A percentile compares a stretch with the other conserved stretches of the same genome.
These are phyloP conservation scores for Andrena dorsata DNA, from an alignment of 2,888 invertebrate genomes.

Conservation along the genomic window DNA sequence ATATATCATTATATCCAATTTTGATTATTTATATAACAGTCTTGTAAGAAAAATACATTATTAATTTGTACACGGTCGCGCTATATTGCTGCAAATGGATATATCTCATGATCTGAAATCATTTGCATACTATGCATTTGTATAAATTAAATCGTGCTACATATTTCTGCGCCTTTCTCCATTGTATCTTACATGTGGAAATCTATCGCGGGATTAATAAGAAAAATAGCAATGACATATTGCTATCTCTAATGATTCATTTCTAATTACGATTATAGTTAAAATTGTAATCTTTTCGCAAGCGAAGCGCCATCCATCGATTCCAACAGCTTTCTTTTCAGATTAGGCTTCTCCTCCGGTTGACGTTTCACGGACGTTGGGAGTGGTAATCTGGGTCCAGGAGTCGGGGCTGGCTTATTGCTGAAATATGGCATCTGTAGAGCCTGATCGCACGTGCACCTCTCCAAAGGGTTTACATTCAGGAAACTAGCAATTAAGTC, in stretches of 20 bases:
- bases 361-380: slow-evolving; percentile 88
- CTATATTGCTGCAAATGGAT: slow-evolving; percentile 14
- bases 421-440: slow-evolving; percentile 96
- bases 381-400: slow-evolving; percentile 93
- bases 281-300: slow-evolving; percentile 90
- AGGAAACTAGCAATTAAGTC: slow-evolving; percentile 92
- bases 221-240: slow-evolving; percentile 6
- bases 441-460: slow-evolving; percentile 93
- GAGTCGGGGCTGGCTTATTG: slow-evolving; percentile 95
- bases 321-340: slow-evolving; percentile 92
- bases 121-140: slow-evolving; percentile 9
- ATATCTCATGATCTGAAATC: slow-evolving; percentile 1
- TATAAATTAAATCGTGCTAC: background rate
- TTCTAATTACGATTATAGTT: slow-evolving; percentile 68
- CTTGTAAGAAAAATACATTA: slow-evolving; percentile 48
- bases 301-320: slow-evolving; percentile 89
- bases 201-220: slow-evolving; percentile 20
- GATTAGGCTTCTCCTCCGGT: slow-evolving; percentile 89
- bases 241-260: slow-evolving; percentile 33
- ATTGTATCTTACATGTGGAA: slow-evolving; percentile 2
- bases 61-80: background rate
- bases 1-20: slow-evolving; percentile 1
- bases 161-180: background rate
- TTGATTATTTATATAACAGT: slow-evolving; percentile 6
- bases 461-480: slow-evolving; percentile 92